Conservation (phyloP, 2,113 vertebrate species). For the Shinisaurus crocodilurus region DNA sequence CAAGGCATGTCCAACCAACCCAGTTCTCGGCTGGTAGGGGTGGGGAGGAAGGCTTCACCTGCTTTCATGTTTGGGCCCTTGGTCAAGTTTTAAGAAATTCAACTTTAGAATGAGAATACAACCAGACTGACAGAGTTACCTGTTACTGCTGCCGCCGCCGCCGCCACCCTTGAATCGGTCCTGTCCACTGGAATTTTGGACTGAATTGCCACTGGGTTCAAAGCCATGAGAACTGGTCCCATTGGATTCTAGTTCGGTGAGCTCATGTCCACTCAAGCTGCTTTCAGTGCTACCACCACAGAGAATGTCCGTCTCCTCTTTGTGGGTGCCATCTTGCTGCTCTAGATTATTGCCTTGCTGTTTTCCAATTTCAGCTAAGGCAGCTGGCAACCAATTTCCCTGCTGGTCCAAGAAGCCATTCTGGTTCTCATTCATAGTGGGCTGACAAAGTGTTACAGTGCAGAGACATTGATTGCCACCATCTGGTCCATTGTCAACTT, state of each 20-base stretch:
- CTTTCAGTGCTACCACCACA: background rate
- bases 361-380: background rate
- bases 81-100: rapidly evolving
- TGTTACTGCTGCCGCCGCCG: constrained; percentile 64
- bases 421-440: constrained; percentile 15
- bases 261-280: background rate
- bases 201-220: constrained; percentile 32
- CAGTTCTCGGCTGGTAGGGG: too few species aligned
- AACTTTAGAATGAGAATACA: rapidly evolving
- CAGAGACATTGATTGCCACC: background rate
- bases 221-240: background rate
- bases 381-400: background rate
- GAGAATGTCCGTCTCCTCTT: constrained; percentile 65
- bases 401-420: background rate
- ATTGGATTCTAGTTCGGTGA: constrained; percentile 9
- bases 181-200: constrained; percentile 58
- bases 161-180: constrained; percentile 26
- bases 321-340: background rate
- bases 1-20: background rate
- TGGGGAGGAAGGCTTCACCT: background rate
- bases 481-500: background rate
- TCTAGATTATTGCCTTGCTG: background rate
- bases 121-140: constrained; percentile 60
- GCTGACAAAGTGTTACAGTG: background rate
- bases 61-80: rapidly evolving